A percentile compares a stretch with the other conserved stretches of the same genome.
These are phyloP conservation scores for Cactoblastis cactorum DNA, from an alignment of 2,888 invertebrate species.

Conservation along the genomic window DNA sequence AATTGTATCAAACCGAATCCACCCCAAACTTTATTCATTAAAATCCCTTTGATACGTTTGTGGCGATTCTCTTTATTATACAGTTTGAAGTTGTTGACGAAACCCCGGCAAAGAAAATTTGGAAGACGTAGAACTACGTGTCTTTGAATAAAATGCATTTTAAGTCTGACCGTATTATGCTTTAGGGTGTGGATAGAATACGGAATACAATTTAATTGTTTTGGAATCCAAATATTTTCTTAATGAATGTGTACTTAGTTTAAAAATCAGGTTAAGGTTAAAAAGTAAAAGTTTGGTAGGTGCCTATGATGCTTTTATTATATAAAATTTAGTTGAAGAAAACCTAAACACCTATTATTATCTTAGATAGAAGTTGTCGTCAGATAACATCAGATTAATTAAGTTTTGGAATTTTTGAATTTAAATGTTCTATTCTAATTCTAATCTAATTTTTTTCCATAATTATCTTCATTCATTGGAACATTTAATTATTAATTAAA, in stretches of 20 bases:
- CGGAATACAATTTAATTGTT: neutral
- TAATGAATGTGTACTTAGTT: too few species aligned
- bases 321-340: too few species aligned
- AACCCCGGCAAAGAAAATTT: conserved; percentile 38
- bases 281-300: too few species aligned
- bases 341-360: too few species aligned
- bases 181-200: neutral
- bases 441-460: too few species aligned
- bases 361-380: too few species aligned
- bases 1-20: conserved; percentile 1
- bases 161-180: neutral
- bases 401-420: too few species aligned
- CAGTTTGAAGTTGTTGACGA: conserved; percentile 37
- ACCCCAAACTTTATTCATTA: conserved; percentile 13
- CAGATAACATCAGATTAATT: too few species aligned
- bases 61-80: conserved; percentile 30
- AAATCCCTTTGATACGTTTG: conserved; percentile 31
- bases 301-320: too few species aligned
- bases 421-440: too few species aligned
- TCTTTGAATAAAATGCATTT: conserved; percentile 35
- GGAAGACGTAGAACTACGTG: conserved; percentile 31
- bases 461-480: neutral
- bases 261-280: too few species aligned
- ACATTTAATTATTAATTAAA: neutral
- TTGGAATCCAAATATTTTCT: neutral